These are phyloP conservation scores for Papilio demoleus DNA, from an alignment of 2,888 invertebrate species.

Conservation along the genomic window DNA sequence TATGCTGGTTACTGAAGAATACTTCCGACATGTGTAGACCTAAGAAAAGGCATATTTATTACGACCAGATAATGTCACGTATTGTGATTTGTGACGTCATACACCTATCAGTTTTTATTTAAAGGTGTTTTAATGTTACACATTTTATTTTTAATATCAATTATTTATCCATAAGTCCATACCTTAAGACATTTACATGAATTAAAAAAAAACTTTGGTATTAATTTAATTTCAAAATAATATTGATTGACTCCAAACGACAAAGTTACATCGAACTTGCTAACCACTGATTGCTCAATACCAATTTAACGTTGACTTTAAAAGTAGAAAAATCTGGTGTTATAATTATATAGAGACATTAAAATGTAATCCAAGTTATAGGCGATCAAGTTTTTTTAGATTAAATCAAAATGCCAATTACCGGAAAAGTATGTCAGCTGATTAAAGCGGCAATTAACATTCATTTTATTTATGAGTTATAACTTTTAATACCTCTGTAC, in stretches of 20 bases:
- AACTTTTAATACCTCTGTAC: constrained; percentile 15
- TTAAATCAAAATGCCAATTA: not conserved
- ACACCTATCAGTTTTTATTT: no score
- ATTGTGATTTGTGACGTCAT: no score
- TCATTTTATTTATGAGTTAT: constrained; percentile 10
- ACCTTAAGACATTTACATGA: no score
- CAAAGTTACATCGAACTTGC: not conserved
- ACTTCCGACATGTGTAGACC: not conserved
- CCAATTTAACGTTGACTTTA: not conserved
- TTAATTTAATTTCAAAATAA: no score
- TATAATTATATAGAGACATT: constrained; percentile 9
- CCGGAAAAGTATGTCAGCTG: constrained; percentile 20
- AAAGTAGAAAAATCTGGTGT: constrained; percentile 7
- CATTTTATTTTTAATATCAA: no score
- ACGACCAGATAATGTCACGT: no score
- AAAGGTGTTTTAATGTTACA: no score
- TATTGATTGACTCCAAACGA: no score
- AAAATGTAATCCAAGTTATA: constrained; percentile 6
- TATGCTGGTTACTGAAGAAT: not conserved
- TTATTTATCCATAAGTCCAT: no score
- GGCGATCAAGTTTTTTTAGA: not conserved
- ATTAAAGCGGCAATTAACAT: constrained; percentile 20
- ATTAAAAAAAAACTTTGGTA: no score
- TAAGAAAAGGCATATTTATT: no score
- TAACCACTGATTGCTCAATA: constrained; percentile 1